Percentiles rank a stretch among this genome's conserved stretches.
Conservation (phyloP, 2,113 vertebrate genomes). For the Todiramphus saurophagus region DNA sequence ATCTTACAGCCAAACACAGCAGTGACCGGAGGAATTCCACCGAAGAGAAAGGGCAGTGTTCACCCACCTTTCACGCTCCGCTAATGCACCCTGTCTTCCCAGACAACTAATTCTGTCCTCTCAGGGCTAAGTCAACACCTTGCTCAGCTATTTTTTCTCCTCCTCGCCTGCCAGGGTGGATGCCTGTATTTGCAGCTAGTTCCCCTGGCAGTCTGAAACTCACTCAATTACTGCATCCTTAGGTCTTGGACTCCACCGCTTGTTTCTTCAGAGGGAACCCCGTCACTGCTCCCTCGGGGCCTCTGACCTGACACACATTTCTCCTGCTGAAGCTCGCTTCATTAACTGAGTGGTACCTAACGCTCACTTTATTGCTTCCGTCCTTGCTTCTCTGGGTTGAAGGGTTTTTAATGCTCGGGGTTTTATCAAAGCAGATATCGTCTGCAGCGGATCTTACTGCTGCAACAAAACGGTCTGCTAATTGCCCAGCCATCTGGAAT, state of each 20-base stretch:
- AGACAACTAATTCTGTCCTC: constrained; percentile 23
- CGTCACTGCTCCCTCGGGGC: not conserved
- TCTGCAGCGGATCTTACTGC: not conserved
- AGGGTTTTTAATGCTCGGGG: not conserved
- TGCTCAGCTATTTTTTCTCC: constrained; percentile 24
- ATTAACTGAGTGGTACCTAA: not conserved
- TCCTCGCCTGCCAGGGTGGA: not conserved
- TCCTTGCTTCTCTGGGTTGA: not conserved
- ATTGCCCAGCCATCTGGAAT: constrained; percentile 9
- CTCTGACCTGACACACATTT: constrained; percentile 14
- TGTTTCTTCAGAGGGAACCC: constrained; percentile 23
- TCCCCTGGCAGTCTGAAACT: not conserved
- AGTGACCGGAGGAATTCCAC: not conserved
- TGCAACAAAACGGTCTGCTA: not conserved
- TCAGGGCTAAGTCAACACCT: not conserved
- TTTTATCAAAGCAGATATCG: constrained; percentile 23
- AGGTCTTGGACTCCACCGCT: not conserved
- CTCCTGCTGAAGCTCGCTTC: constrained; percentile 13
- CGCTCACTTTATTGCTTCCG: not conserved
- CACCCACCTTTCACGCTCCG: not conserved
- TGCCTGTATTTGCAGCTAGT: not conserved
- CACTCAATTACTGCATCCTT: constrained; percentile 15
- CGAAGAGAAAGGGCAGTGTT: not conserved
- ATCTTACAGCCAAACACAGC: not conserved
- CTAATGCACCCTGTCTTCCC: not conserved